Evolutionary conservation across 2,797 vertebrate species (phyloP), one percentile per base, ranked within the genome.

Genomic region (Eurystomus glaucurus): DNA sequence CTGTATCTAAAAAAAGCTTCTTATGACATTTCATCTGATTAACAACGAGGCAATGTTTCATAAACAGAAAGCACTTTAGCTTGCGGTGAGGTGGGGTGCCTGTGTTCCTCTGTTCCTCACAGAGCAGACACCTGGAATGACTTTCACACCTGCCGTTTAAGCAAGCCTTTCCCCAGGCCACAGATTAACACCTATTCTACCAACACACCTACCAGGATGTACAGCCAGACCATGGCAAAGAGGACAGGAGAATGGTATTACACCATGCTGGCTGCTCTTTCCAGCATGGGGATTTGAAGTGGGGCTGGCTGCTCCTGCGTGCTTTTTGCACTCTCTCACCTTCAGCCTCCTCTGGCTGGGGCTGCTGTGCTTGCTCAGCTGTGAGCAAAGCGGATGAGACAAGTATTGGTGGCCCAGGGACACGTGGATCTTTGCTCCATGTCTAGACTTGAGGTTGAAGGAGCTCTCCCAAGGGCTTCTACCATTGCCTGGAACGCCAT

Each of bases 21-120:
- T 81, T 61, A 33, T 19, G 72, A 91, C 64, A 92, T 69, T 93
- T 65, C 72, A 89, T 79, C 87, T 87, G 64, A 96, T 75, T 72
- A 95, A 77, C 62, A 58, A 84, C 1, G 0, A 91, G 76, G 55
- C 45, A 71, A 81, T 22, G 22, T 17, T 95, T 55, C n/a, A 83
- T 33, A 37, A 93, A 93, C 39, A 94, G 76, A 92, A 89, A 76
- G 65, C 84, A 57, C 61, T 89, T 77, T 4, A 88, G 71, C 78
- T 0, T 35, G 70, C 45, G 55, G 64, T 39, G 29, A 88, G 62
- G 14, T 60, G 80, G 37, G 41, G 28, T 50, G 65, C 52, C 84
- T 6, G 1, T 19, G 55, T 41, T 76, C 37, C 58, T 77, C 88
- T 70, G 46, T 6, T 91, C 26, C 58, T 77, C 69, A 65, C 45